Conservation (phyloP, 1,140 invertebrate species). For the Plutomurus gul region DNA sequence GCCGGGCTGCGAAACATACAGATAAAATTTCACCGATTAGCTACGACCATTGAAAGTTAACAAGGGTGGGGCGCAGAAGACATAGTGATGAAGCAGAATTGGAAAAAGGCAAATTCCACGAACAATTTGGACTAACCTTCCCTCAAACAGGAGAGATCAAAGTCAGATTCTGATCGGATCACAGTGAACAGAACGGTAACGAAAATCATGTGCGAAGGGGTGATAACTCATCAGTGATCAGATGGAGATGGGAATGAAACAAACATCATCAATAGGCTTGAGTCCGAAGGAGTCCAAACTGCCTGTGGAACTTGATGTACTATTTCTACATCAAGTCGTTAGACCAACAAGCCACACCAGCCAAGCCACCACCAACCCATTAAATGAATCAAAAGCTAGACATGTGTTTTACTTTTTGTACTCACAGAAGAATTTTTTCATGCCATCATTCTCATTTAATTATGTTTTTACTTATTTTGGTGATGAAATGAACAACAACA, state of each 20-base stretch:
- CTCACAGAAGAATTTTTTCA: too few species aligned
- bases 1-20: constrained; percentile 34
- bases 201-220: constrained; percentile 14
- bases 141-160: constrained; percentile 42
- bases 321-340: constrained; percentile 35
- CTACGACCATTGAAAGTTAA: constrained; percentile 4
- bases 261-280: constrained; percentile 31
- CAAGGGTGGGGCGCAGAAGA: neutral
- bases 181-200: constrained; percentile 33
- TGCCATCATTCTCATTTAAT: too few species aligned
- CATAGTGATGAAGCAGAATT: constrained; percentile 30
- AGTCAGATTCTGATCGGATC: constrained; percentile 31
- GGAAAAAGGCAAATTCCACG: constrained; percentile 39
- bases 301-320: constrained; percentile 47
- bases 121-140: constrained; percentile 55
- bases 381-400: too few species aligned
- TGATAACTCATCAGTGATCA: constrained; percentile 22
- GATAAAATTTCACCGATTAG: constrained; percentile 7
- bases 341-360: constrained; percentile 33
- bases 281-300: constrained; percentile 53
- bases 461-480: neutral
- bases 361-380: constrained; percentile 38
- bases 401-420: too few species aligned
- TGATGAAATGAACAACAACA: constrained; percentile 15
- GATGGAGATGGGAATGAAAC: constrained; percentile 32